Percentiles rank a stretch among this genome's conserved stretches.
These are phyloP conservation scores for Drosophila tristis DNA, from an alignment of 1,140 invertebrate genomes.

Conservation along the genomic window DNA sequence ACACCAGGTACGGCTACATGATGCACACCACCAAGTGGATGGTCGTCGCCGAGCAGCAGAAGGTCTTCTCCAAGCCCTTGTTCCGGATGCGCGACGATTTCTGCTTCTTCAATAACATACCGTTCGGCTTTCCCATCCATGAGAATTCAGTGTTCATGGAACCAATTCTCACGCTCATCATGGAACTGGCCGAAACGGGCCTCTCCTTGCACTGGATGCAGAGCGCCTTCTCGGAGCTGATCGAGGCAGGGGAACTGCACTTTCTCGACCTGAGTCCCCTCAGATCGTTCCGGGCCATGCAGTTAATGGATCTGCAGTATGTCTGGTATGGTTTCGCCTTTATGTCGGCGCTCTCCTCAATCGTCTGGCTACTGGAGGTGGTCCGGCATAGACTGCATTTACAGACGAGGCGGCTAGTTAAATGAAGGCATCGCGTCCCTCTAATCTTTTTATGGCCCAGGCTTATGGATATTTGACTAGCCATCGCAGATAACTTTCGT, in stretches of 20 bases:
- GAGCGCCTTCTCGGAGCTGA: slow-evolving; percentile 56
- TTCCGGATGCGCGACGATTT: slow-evolving; percentile 65
- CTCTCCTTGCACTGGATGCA: slow-evolving; percentile 45
- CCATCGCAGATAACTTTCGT: slow-evolving; percentile 35
- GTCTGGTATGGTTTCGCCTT: slow-evolving; percentile 70
- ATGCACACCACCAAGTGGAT: slow-evolving; percentile 61
- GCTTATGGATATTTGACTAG: slow-evolving; percentile 31
- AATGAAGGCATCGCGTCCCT: slow-evolving; percentile 11
- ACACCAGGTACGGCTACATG: slow-evolving; percentile 67
- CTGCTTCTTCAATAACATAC: slow-evolving; percentile 73
- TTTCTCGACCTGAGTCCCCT: slow-evolving; percentile 57
- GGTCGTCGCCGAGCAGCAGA: slow-evolving; percentile 68
- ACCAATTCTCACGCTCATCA: slow-evolving; percentile 47
- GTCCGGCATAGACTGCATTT: neutral
- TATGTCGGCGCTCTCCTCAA: slow-evolving; percentile 39
- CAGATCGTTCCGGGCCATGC: slow-evolving; percentile 64
- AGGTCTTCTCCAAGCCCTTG: slow-evolving; percentile 59
- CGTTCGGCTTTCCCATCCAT: slow-evolving; percentile 66
- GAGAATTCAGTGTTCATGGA: slow-evolving; percentile 72
- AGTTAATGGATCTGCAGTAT: slow-evolving; percentile 66
- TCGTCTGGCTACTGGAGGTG: slow-evolving; percentile 49
- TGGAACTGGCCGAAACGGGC: slow-evolving; percentile 58
- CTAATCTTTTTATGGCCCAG: slow-evolving; percentile 6
- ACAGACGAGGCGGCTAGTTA: too few species aligned
- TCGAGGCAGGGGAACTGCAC: slow-evolving; percentile 57